Percentiles rank a stretch among this genome's conserved stretches.
phyloP scores from a whole-genome alignment of 2,113 vertebrate genomes.

The Onychorhynchus coronatus region DNA sequence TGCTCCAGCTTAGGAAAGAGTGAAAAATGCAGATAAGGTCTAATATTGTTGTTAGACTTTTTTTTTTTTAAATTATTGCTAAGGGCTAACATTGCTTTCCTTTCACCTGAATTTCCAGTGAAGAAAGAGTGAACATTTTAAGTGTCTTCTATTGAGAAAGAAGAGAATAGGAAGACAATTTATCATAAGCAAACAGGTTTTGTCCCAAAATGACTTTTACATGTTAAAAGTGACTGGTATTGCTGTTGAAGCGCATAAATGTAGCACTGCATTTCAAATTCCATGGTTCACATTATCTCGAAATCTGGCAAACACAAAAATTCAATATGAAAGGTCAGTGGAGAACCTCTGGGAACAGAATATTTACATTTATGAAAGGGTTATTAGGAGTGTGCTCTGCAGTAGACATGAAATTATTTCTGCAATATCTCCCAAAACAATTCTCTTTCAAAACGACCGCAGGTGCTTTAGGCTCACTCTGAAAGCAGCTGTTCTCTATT shows the following conservation, averaged over 20 bases:
- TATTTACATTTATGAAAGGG: conserved; percentile 5
- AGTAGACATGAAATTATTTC: background rate
- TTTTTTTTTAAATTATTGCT: background rate
- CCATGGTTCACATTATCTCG: background rate
- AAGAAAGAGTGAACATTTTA: background rate
- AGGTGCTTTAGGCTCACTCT: background rate
- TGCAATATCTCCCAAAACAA: background rate
- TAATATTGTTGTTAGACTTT: background rate
- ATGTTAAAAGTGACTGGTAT: background rate
- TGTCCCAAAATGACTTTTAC: background rate
- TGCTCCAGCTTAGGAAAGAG: background rate
- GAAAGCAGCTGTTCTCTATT: background rate
- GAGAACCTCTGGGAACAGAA: background rate
- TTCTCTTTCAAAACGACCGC: background rate
- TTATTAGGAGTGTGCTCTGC: background rate
- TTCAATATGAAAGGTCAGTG: background rate
- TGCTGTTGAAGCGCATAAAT: background rate
- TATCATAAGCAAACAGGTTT: background rate
- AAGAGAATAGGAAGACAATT: background rate
- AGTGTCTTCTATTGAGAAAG: background rate
- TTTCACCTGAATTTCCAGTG: background rate
- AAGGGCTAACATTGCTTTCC: background rate
- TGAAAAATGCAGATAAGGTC: conserved; percentile 3
- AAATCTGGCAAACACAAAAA: background rate
- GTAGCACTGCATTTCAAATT: background rate